Conservation (phyloP, 2,113 vertebrate species). For the Chascanopsetta lugubris region DNA sequence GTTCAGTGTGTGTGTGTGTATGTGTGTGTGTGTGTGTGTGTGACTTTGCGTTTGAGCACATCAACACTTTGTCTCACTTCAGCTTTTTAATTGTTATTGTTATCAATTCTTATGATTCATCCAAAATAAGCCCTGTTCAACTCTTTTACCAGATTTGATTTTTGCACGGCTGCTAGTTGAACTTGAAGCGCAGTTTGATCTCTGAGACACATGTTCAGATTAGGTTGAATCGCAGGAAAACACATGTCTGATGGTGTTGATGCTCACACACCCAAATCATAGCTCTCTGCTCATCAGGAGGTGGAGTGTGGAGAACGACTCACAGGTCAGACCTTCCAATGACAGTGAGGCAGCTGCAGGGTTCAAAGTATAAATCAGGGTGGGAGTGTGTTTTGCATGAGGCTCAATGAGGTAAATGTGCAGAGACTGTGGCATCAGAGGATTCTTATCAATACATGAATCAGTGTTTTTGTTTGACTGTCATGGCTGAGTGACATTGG, state of each 20-base stretch:
- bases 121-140: not conserved
- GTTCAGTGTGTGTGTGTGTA: conserved; percentile 63
- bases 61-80: not conserved
- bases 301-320: not conserved
- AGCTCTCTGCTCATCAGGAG: not conserved
- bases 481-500: conserved; percentile 42
- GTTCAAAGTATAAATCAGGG: too few relatives aligned
- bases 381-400: too few relatives aligned
- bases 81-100: too few relatives aligned
- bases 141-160: not conserved
- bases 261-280: not conserved
- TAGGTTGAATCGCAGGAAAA: not conserved
- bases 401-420: too few relatives aligned
- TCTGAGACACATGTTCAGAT: not conserved
- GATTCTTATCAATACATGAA: conserved; percentile 45
- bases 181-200: not conserved
- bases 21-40: conserved; percentile 49
- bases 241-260: not conserved
- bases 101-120: too few relatives aligned
- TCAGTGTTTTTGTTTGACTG: conserved; percentile 54
- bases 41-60: conserved; percentile 27
- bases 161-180: not conserved
- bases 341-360: too few relatives aligned
- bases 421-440: not conserved
- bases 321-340: too few relatives aligned